Percentiles rank a stretch among this genome's conserved stretches.
Evolutionary conservation across 2,888 invertebrate species (phyloP).

Genomic region (Erpobdella octoculata): DNA sequence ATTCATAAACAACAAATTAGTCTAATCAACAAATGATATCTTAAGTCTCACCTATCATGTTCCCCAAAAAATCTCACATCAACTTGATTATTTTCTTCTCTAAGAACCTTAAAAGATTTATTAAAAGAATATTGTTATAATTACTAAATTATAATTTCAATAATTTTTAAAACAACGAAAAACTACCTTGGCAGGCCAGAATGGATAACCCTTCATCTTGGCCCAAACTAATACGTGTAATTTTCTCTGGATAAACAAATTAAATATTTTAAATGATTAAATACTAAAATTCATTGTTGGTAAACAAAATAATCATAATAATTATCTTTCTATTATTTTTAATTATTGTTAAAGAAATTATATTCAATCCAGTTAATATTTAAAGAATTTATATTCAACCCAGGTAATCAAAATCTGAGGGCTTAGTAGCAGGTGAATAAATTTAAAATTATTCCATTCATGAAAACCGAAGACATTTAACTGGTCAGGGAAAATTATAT

Average conservation of each 20-base stretch:
- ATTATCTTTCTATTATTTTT: no score
- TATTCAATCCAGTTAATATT: no score
- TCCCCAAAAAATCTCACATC: conserved; percentile 91
- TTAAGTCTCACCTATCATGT: conserved; percentile 62
- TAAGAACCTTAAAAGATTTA: conserved; percentile 41
- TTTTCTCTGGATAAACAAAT: conserved; percentile 56
- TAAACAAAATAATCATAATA: no score
- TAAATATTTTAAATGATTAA: no score
- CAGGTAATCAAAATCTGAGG: no score
- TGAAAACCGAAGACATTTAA: no score
- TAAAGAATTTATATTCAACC: no score
- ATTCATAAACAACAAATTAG: background rate
- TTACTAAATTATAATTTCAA: background rate
- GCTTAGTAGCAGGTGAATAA: no score
- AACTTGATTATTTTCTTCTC: conserved; percentile 55
- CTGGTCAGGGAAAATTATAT: no score
- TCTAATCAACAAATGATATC: background rate
- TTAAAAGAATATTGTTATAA: background rate
- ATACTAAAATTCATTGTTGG: no score
- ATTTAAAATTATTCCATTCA: no score
- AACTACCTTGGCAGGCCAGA: conserved; percentile 81
- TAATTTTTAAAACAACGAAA: background rate
- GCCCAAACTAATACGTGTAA: conserved; percentile 92
- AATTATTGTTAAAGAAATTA: no score
- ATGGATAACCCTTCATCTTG: conserved; percentile 89